Evolutionary conservation across 2,797 vertebrate genomes (phyloP).

Genomic region (Alosa sapidissima): DNA sequence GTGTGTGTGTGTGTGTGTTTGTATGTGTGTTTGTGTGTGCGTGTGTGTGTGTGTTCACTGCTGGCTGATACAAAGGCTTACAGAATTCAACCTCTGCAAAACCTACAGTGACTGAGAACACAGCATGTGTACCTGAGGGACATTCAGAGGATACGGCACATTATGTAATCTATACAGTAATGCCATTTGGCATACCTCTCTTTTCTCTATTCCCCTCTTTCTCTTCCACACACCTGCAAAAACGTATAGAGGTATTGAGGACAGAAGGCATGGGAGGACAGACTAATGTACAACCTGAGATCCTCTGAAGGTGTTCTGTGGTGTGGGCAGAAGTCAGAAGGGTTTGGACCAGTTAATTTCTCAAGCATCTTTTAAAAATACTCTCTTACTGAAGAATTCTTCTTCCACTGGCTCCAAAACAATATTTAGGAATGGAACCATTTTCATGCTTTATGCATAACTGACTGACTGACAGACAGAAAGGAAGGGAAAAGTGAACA

Average conservation of each 20-base stretch:
- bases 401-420: too few relatives aligned
- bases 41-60: neutral
- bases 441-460: too few relatives aligned
- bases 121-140: neutral
- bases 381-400: too few relatives aligned
- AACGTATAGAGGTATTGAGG: neutral
- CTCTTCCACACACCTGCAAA: neutral
- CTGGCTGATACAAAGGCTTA: neutral
- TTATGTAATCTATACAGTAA: neutral
- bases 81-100: neutral
- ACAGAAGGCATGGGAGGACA: neutral
- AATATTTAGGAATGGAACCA: too few relatives aligned
- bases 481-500: neutral
- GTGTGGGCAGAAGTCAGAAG: too few relatives aligned
- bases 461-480: neutral
- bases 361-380: too few relatives aligned
- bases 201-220: neutral
- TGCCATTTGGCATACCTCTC: neutral
- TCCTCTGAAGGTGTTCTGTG: too few relatives aligned
- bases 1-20: neutral
- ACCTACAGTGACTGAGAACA: neutral
- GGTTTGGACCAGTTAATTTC: too few relatives aligned
- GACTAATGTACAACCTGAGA: neutral
- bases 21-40: neutral
- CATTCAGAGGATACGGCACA: neutral